Evolutionary conservation across 2,797 vertebrate genomes (phyloP), one percentile per base, ranked within the genome.

Genomic region (Heteromormyrus szaboi): DNA sequence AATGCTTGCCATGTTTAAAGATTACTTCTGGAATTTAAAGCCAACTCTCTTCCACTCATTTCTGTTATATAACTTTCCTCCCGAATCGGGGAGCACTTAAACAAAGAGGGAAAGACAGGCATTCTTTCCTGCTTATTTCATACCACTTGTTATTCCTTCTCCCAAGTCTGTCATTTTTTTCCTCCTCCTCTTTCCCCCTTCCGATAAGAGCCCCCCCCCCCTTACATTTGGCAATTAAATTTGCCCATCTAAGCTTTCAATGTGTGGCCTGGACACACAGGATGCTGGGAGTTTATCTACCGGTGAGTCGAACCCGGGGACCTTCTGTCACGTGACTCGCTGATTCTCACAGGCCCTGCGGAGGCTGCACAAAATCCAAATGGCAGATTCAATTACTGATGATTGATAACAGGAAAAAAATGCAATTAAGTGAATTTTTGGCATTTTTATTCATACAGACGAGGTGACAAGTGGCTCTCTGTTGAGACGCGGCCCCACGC

Each of bases 191-290:
- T 79, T 85, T 87, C 50, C 91, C 88, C 88, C 90, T 86, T 84
- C 92, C 94, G 92, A 93, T 93, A 93, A 92, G 85, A 94, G 2
- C 8, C 59, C 29, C 29, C 25, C 25, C 25, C 92, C 90, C 91
- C 95, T 95, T 91, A 92, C 93, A 93, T 95, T 94, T 90, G 88
- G 79, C 93, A 90, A 93, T 96, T 95, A 95, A 92, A 94, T 96
- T 94, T 94, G 41, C 90, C 94, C 91, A 91, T 90, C 91, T 89
- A 92, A 93, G 72, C 90, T 93, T 93, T 90, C 90, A 91, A 90
- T 91, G 90, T 86, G 91, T 37, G 11, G 93, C 90, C 12, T 0
- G 37, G 76, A 8, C 76, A 2, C 17, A 81, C 76, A n/a, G 19
- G 29, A 44, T 46, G 17, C 76, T 81, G 17, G 37, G 19, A n/a